These are phyloP conservation scores for Pagrus major DNA, from an alignment of 2,113 vertebrate genomes.

Conservation along the genomic window DNA sequence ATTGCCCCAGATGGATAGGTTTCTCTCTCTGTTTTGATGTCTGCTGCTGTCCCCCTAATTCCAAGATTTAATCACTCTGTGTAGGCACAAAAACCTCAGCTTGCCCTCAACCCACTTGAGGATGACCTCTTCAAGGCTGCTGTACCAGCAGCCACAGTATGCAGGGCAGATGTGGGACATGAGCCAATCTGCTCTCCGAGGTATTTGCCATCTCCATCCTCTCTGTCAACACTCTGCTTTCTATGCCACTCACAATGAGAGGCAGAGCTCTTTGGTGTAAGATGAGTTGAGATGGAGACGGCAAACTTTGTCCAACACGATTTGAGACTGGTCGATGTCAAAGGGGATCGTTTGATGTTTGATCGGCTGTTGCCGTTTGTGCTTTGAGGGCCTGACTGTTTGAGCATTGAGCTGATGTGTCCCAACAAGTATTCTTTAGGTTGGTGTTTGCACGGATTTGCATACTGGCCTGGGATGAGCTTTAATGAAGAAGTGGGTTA, in stretches of 20 bases:
- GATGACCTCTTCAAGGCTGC: constrained; percentile 74
- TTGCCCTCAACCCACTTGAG: constrained; percentile 80
- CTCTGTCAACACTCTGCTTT: constrained; percentile 80
- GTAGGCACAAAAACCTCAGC: constrained; percentile 67
- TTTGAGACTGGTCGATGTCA: constrained; percentile 62
- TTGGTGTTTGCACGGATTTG: constrained; percentile 71
- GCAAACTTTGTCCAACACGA: constrained; percentile 61
- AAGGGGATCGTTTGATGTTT: constrained; percentile 72
- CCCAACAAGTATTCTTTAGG: constrained; percentile 46
- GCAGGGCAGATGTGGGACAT: constrained; percentile 81
- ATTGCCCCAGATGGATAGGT: constrained; percentile 75
- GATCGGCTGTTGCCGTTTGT: constrained; percentile 67
- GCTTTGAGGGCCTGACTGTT: constrained; percentile 56
- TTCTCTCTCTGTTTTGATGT: constrained; percentile 75
- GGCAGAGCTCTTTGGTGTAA: constrained; percentile 72
- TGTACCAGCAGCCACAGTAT: constrained; percentile 53
- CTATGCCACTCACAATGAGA: constrained; percentile 72
- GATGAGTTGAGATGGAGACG: constrained; percentile 66
- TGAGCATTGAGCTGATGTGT: constrained; percentile 44
- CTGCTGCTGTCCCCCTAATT: constrained; percentile 73
- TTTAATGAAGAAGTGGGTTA: constrained; percentile 60
- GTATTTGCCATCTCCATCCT: constrained; percentile 80
- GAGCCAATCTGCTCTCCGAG: constrained; percentile 73
- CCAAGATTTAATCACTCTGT: constrained; percentile 78
- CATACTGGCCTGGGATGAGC: constrained; percentile 54